These are phyloP conservation scores for Ophioninae sp. DNA, from an alignment of 2,888 invertebrate genomes.

Conservation along the genomic window DNA sequence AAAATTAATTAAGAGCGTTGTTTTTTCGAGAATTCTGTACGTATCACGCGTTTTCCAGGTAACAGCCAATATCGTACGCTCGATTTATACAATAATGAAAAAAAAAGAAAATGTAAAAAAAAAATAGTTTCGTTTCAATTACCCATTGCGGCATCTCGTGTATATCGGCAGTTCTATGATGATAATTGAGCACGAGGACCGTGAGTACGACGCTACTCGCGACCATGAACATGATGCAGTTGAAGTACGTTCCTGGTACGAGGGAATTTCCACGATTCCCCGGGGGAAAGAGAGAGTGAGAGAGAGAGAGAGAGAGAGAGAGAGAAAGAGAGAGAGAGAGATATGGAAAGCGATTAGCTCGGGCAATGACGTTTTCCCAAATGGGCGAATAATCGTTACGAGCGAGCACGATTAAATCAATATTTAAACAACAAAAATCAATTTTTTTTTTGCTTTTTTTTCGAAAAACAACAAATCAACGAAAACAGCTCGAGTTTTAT, in stretches of 20 bases:
- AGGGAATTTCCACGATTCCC: conserved; percentile 69
- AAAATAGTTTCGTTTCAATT: conserved; percentile 80
- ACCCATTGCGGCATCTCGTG: conserved; percentile 99
- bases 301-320: conserved; percentile 65
- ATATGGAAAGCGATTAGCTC: conserved; percentile 76
- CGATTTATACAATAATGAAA: background rate
- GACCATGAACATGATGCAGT: conserved; percentile 99
- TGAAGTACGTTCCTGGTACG: conserved; percentile 96
- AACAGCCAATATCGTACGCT: no score
- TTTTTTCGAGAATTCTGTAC: no score
- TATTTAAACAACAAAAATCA: conserved; percentile 38
- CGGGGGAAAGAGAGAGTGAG: conserved; percentile 56
- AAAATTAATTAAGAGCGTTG: no score
- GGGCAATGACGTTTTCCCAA: conserved; percentile 65
- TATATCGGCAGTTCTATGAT: conserved; percentile 97
- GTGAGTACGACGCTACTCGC: conserved; percentile 98
- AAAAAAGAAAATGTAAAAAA: background rate
- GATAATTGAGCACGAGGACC: conserved; percentile 98
- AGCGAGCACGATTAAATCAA: conserved; percentile 48
- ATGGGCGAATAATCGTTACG: conserved; percentile 16
- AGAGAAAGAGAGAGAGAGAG: conserved; percentile 66
- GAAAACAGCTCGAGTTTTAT: background rate
- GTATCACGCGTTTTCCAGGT: no score
- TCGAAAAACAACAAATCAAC: background rate
- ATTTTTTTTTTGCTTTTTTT: background rate